A percentile compares a stretch with the other conserved stretches of the same genome.
These are phyloP conservation scores for Corythornis cristatus DNA, from an alignment of 2,113 vertebrate genomes.

Conservation along the genomic window DNA sequence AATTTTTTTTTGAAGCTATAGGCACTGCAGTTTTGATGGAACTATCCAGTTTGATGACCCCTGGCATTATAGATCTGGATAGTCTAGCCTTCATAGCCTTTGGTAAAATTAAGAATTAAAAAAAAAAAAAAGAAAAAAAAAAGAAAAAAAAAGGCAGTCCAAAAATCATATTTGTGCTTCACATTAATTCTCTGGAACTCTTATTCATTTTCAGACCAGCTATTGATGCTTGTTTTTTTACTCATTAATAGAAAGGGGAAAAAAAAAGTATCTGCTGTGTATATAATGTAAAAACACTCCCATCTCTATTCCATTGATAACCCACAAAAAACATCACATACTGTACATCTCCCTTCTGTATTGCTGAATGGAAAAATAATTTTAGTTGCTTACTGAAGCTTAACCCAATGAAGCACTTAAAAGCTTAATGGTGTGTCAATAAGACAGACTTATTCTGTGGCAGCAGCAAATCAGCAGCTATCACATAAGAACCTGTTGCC, in stretches of 20 bases:
- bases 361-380: neutral
- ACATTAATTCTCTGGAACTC: neutral
- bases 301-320: neutral
- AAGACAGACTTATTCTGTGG: neutral
- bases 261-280: neutral
- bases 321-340: neutral
- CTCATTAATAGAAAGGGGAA: neutral
- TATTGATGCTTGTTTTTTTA: neutral
- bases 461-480: neutral
- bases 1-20: neutral
- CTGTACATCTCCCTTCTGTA: neutral
- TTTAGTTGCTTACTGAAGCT: neutral
- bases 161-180: neutral
- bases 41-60: neutral
- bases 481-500: neutral
- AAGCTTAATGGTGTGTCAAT: constrained; percentile 2
- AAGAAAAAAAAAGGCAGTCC: neutral
- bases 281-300: neutral
- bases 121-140: neutral
- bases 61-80: neutral
- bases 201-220: neutral
- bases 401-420: neutral
- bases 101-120: neutral
- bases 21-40: neutral
- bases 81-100: neutral